Conservation (phyloP, 2,113 vertebrate genomes). For the Meles meles region DNA sequence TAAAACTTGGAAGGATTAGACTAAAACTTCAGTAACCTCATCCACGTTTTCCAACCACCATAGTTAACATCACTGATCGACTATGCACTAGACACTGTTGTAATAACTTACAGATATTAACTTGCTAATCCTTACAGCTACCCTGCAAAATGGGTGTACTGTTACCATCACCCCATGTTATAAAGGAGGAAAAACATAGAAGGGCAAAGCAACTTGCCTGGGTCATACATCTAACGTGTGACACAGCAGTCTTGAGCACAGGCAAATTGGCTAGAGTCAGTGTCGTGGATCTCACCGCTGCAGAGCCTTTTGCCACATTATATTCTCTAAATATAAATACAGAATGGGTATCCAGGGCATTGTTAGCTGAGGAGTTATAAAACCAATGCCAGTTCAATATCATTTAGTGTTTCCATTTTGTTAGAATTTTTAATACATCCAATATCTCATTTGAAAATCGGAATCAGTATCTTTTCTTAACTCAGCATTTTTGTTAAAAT, state of each 20-base stretch:
- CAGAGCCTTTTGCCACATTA: too few relatives aligned
- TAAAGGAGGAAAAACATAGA: neutral
- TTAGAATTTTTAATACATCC: neutral
- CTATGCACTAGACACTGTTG: rapidly evolving
- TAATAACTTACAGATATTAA: neutral
- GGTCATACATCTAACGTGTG: neutral
- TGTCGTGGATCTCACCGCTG: rapidly evolving
- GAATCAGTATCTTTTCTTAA: neutral
- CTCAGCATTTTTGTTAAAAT: neutral
- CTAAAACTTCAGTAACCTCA: neutral
- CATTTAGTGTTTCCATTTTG: neutral
- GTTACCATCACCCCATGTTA: neutral
- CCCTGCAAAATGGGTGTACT: neutral
- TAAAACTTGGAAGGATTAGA: neutral
- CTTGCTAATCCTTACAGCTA: neutral
- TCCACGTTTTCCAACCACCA: neutral
- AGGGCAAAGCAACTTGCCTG: neutral
- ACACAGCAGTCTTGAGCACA: neutral
- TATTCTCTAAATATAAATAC: neutral
- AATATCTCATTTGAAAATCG: neutral
- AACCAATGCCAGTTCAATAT: neutral
- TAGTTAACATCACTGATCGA: neutral
- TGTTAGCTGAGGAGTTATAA: neutral
- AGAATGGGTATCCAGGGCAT: neutral
- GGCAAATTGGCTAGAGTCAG: neutral